phyloP scores from a whole-genome alignment of 2,797 vertebrate species.

The Nyctibius grandis region DNA sequence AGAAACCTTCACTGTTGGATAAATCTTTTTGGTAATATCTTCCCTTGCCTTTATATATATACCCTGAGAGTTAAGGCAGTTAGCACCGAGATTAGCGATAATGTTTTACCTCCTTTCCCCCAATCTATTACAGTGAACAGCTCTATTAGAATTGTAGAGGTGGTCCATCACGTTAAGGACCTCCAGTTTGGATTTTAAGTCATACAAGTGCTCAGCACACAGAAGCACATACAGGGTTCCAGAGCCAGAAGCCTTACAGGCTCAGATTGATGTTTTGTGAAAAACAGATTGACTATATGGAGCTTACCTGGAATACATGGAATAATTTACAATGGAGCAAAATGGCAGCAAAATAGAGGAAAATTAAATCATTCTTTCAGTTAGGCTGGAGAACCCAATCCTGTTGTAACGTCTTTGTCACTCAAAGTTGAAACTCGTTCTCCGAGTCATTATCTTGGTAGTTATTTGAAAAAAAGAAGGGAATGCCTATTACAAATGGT shows the following conservation, averaged over 20 bases:
- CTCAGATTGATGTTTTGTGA: not conserved
- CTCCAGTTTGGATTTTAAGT: not conserved
- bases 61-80: slow-evolving; percentile 15
- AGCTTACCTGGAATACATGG: not conserved
- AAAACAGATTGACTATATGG: not conserved
- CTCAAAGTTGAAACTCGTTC: not conserved
- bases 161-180: not conserved
- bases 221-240: not conserved
- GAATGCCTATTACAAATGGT: not conserved
- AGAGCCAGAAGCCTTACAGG: not conserved
- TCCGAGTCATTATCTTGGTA: not conserved
- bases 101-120: slow-evolving; percentile 30
- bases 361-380: not conserved
- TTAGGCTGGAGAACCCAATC: not conserved
- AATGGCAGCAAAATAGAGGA: not conserved
- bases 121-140: not conserved
- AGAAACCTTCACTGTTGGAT: not conserved
- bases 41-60: slow-evolving; percentile 13
- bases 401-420: not conserved
- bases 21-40: slow-evolving; percentile 10
- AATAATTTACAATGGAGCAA: not conserved
- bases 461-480: not conserved
- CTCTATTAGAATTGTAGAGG: not conserved
- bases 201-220: not conserved
- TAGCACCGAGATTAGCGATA: not conserved